Evolutionary conservation across 1,140 invertebrate genomes (phyloP), one percentile per base, ranked within the genome.

Genomic region (Apocrypta bakeri): DNA sequence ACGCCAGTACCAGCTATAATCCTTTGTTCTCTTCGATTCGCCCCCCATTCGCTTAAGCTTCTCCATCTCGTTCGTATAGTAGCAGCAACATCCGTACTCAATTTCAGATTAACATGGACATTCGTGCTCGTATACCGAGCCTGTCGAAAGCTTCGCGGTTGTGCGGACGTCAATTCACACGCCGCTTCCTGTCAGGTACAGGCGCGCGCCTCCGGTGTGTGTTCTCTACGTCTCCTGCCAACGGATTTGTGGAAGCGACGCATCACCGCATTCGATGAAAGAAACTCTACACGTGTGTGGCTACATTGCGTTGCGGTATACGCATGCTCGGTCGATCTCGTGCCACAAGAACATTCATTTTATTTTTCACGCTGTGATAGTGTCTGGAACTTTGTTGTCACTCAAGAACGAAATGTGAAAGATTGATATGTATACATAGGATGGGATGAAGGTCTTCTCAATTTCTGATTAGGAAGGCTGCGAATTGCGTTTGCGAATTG

Each of bases 111-210:
- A 29, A 69, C 68, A 31, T 33, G 48, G 48, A 17, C 21, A 21
- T 17, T 7, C 17, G 14, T 6, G 48, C 48, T n/a, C 2, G 17
- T 31, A 69, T 31, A 14, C 6, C 14, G 12, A 1, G 29, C 31
- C 17, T 21, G 25, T 69, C 68, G 31, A 69, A 72, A 72, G 69
- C 69, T 72, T 31, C 37, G 69, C 24, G 69, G 69, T 42, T n/a
- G 72, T 25, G 42, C 25, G 25, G 24, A 74, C 72, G 72, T 74
- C 72, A 56, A 74, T 74, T 74, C 72, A 56, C 42, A 31, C 33
- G 42, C 40, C 8, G 42, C 72, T 27, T 66, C 75, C 75, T 77
- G 75, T 77, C 75, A 77, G 56, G 56, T 8, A 37, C 75, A 77
- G 1, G 61, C 75, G 61, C n/a, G 21, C 40, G 40, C 25, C 73